A percentile compares a stretch with the other conserved stretches of the same genome.
Conservation (phyloP, 2,888 invertebrate genomes). For the Papilio gigon region DNA sequence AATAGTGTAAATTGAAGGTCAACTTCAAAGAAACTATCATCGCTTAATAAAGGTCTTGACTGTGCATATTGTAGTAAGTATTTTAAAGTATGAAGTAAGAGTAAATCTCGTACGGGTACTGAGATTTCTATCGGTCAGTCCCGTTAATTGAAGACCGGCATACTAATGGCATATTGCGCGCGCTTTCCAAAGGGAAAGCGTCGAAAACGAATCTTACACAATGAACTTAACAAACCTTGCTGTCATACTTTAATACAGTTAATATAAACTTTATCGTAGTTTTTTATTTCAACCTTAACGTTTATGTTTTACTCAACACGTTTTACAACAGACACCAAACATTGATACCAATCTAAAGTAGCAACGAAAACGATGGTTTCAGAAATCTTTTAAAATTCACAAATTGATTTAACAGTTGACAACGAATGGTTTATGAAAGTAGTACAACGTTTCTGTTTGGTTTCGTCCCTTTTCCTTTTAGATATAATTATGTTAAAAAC, state of each 20-base stretch:
- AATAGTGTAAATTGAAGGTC: conserved; percentile 20
- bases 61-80: not conserved
- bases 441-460: too few relatives aligned
- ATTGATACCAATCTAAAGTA: not conserved
- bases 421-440: too few relatives aligned
- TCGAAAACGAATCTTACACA: conserved; percentile 47
- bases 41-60: too few relatives aligned
- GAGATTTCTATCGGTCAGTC: conserved; percentile 58
- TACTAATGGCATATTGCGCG: conserved; percentile 69
- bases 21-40: conserved; percentile 3
- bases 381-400: too few relatives aligned
- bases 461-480: too few relatives aligned
- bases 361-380: too few relatives aligned
- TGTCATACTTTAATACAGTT: not conserved
- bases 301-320: not conserved
- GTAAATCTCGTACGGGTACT: conserved; percentile 45
- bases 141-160: conserved; percentile 72
- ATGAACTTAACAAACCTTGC: conserved; percentile 26
- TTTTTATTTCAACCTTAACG: not conserved
- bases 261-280: not conserved
- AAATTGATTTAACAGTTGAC: too few relatives aligned
- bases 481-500: too few relatives aligned
- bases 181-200: conserved; percentile 78
- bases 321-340: not conserved
- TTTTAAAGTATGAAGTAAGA: conserved; percentile 42